A percentile compares a stretch with the other conserved stretches of the same genome.
Evolutionary conservation across 1,140 invertebrate genomes (phyloP).

Genomic region (Colletes latitarsis): DNA sequence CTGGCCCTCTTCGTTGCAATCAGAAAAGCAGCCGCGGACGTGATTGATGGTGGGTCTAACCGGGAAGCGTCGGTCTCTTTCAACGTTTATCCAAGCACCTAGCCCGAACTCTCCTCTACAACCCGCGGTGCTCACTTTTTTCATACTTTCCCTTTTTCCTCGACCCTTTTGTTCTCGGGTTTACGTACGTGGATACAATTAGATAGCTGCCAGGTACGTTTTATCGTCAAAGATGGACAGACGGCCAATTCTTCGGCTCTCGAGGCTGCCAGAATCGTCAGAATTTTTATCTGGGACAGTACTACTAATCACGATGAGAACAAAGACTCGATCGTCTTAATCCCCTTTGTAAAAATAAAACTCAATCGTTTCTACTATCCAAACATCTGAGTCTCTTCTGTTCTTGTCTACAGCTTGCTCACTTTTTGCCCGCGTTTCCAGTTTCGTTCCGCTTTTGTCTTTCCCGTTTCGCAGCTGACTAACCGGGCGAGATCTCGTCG

Average conservation of each 20-base stretch:
- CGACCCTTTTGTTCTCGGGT: no score
- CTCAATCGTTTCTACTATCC: neutral
- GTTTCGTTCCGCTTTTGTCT: neutral
- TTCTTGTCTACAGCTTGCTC: neutral
- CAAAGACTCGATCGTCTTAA: no score
- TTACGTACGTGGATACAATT: no score
- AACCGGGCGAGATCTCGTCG: neutral
- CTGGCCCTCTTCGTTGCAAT: constrained; percentile 18
- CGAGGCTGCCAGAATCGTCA: no score
- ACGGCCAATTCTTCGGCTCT: no score
- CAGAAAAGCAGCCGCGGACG: constrained; percentile 19
- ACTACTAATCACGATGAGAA: no score
- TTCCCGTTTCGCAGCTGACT: neutral
- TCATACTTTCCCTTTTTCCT: neutral
- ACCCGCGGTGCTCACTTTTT: neutral
- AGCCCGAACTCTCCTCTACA: neutral
- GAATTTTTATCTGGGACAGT: no score
- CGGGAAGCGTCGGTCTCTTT: constrained; percentile 10
- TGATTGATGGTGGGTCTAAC: constrained; percentile 26
- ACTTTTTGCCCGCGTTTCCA: neutral
- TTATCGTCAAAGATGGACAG: no score
- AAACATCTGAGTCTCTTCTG: neutral
- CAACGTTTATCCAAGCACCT: constrained; percentile 19
- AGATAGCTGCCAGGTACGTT: no score
- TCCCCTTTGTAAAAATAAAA: no score